Conservation (phyloP, 2,113 vertebrate genomes). For the Ginglymostoma cirratum region DNA sequence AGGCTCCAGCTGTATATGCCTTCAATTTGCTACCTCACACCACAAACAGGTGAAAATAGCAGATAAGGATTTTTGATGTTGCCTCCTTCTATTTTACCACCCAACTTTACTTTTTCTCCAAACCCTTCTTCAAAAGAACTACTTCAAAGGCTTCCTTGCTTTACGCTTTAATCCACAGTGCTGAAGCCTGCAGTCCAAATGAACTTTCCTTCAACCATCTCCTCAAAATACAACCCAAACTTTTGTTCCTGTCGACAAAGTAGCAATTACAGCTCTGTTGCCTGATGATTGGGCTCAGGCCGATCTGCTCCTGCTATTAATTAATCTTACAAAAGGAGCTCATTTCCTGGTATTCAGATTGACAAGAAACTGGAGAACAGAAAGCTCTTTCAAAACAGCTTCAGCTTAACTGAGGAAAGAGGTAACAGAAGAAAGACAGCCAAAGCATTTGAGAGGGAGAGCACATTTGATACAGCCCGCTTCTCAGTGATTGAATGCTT, state of each 20-base stretch:
- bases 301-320: constrained; percentile 91
- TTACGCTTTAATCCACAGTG: constrained; percentile 94
- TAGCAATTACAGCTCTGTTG: constrained; percentile 90
- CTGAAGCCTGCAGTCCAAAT: constrained; percentile 92
- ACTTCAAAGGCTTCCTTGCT: constrained; percentile 90
- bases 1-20: constrained; percentile 40
- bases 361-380: constrained; percentile 84
- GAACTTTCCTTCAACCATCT: constrained; percentile 78
- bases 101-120: constrained; percentile 78
- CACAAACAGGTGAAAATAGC: constrained; percentile 77
- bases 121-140: constrained; percentile 74
- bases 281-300: constrained; percentile 71
- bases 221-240: constrained; percentile 88
- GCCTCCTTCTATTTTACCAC: constrained; percentile 79
- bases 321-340: constrained; percentile 97
- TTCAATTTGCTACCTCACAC: constrained; percentile 53
- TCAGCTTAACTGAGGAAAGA: constrained; percentile 73
- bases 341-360: constrained; percentile 95
- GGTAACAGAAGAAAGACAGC: constrained; percentile 77
- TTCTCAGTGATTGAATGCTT: constrained; percentile 83
- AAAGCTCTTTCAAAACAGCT: constrained; percentile 84
- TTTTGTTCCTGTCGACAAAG: constrained; percentile 86
- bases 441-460: constrained; percentile 73
- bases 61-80: constrained; percentile 82
- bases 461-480: constrained; percentile 83